Base-by-base conservation (phyloP, 2,797 vertebrate species). In the Chaetophractus vellerosus region DNA sequence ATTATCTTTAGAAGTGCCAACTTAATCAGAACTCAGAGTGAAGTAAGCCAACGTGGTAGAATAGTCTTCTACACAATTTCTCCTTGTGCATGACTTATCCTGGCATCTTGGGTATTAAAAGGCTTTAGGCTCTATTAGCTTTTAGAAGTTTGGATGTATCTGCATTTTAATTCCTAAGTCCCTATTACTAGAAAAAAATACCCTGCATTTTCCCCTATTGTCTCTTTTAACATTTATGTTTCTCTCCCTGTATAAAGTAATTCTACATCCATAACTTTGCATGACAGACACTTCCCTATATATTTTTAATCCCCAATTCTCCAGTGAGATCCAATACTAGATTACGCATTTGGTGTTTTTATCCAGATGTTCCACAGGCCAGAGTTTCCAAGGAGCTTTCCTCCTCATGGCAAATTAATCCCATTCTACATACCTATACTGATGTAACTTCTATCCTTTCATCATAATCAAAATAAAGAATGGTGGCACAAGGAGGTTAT, bases 41-140 rank as follows among this genome's bases (percentile, higher is more conserved):
- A 93, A 80, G 38, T 71, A 68, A 68, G 28, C n/a, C 83, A 11
- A 5, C 75, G 38, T 57, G 57, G 15, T 33, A 89, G 57, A 24
- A 15, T 3, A 66, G 16, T 69, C 38, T 38, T 38, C 38, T 38
- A 38, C 38, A 38, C 38, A 80, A 41, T 75, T 88, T 92, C 89
- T 80, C 38, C 41, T 68, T 57, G 31, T 72, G 72, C 38, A 19
- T 83, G 33, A 82, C 88, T 90, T 12, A 24, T 63, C 57, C 41
- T 75, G 88, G 88, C 45, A 90, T 50, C 14, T 85, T 21, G 33
- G 31, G 33, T 87, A 36, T 91, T 88, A 83, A 74, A 92, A 85
- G 26, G 10, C 74, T 74, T 76, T 33, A 33, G 84, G 26, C 18
- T 3, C 10, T 36, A 87, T 95, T 93, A 84, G 24, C 16, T 85